These are phyloP conservation scores for Drosophila bocqueti DNA, from an alignment of 1,140 invertebrate genomes.

Conservation along the genomic window DNA sequence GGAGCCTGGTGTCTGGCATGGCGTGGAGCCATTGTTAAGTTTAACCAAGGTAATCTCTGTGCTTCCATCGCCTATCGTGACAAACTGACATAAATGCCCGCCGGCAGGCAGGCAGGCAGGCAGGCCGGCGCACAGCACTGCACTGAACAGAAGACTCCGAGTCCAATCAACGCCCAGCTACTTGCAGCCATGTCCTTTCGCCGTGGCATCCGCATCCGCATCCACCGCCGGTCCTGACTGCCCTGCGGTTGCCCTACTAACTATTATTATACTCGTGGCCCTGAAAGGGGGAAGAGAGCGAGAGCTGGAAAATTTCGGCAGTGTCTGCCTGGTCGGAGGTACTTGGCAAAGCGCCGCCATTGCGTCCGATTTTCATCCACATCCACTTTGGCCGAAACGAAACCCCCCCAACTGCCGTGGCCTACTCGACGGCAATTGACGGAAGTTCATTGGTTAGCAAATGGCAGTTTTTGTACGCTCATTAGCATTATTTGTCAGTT, in stretches of 20 bases:
- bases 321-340: slow-evolving; percentile 38
- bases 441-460: slow-evolving; percentile 83
- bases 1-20: slow-evolving; percentile 63
- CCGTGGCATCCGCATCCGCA: slow-evolving; percentile 21
- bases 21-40: slow-evolving; percentile 78
- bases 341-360: slow-evolving; percentile 76
- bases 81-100: slow-evolving; percentile 82
- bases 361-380: slow-evolving; percentile 44
- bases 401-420: slow-evolving; percentile 9
- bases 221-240: slow-evolving; percentile 32
- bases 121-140: slow-evolving; percentile 13
- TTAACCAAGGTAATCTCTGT: slow-evolving; percentile 83
- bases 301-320: slow-evolving; percentile 56
- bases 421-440: slow-evolving; percentile 71
- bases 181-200: slow-evolving; percentile 56
- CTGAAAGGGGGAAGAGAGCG: slow-evolving; percentile 1
- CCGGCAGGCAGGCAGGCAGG: slow-evolving; percentile 65
- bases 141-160: slow-evolving; percentile 41
- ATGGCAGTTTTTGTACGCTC: slow-evolving; percentile 83
- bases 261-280: slow-evolving; percentile 69
- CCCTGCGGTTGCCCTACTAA: slow-evolving; percentile 79
- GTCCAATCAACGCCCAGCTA: slow-evolving; percentile 83
- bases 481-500: slow-evolving; percentile 84
- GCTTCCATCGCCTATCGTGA: slow-evolving; percentile 83
- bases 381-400: slow-evolving; percentile 4